Base-by-base conservation (phyloP, 2,113 vertebrate genomes). In the Genyomyrus donnyi region DNA sequence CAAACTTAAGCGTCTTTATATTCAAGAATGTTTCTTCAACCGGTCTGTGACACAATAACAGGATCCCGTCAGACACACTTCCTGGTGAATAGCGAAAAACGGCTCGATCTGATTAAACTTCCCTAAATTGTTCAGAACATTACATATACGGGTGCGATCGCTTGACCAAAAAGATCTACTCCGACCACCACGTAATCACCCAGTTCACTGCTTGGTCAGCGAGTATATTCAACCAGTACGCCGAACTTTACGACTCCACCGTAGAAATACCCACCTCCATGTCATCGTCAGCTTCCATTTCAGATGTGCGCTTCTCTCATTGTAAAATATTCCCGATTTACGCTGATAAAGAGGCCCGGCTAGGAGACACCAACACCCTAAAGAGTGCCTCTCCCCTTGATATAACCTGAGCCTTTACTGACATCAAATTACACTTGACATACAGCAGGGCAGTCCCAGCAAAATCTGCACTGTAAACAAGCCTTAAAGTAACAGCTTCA, bases 401-500 rank as follows among this genome's bases (percentile, higher is more conserved):
- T 58, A 49, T 70, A 13, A 66, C 58, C 19, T 21, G 56, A 90
- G 52, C 48, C 85, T 56, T 87, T 46, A 85, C 89, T 50, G 84
- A 87, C 85, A 90, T 87, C 85, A 85, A 52, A 88, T 87, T 87
- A 50, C 62, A 87, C 62, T 52, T 39, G 84, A 27, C 50, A 50
- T 52, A 49, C 56, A 85, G 80, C 24, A 85, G 77, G 42, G 52
- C 89, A 62, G 88, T 83, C 70, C 74, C 35, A 58, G 17, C 74
- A 89, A 24, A 89, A 27, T n/a, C 42, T 48, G 39, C 39, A 85
- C 49, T 48, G 77, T 85, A 85, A 84, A 85, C 80, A 89, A 31
- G 77, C 46, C 52, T 89, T 89, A 89, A 89, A 89, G 89, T 80
- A 17, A 56, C 52, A 89, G 89, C 85, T 88, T 88, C 39, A n/a